These are phyloP conservation scores for Eilema depressum DNA, from an alignment of 2,888 invertebrate species.

Conservation along the genomic window DNA sequence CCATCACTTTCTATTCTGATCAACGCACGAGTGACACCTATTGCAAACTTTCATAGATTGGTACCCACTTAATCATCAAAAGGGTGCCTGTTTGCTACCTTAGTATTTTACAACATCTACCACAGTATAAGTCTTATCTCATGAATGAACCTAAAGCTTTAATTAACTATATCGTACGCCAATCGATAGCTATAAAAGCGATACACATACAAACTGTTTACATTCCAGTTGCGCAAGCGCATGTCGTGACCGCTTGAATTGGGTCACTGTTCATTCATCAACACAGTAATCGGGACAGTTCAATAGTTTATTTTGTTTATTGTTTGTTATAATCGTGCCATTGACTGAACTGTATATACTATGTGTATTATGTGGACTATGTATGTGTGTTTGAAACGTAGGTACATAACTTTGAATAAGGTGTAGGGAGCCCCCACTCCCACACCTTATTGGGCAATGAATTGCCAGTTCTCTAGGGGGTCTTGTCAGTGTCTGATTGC, in stretches of 20 bases:
- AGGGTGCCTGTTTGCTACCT: no score
- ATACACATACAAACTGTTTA: constrained; percentile 5
- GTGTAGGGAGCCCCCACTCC: no score
- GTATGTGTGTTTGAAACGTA: background rate
- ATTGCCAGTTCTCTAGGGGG: no score
- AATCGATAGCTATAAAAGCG: background rate
- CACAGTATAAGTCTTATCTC: no score
- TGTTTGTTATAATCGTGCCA: background rate
- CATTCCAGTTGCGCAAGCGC: constrained; percentile 18
- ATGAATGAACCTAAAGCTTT: background rate
- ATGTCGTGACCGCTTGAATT: constrained; percentile 12
- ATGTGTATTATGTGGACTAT: background rate
- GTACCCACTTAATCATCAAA: no score
- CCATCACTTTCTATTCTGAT: no score
- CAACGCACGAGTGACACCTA: no score
- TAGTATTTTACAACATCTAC: no score
- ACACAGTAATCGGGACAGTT: constrained; percentile 27
- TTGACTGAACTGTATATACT: background rate
- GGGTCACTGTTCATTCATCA: constrained; percentile 24
- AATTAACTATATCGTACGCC: background rate
- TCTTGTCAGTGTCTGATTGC: no score
- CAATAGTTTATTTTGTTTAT: constrained; percentile 30
- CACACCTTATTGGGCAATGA: no score
- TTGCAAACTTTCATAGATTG: no score
- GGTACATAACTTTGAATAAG: background rate